Evolutionary conservation across 2,888 invertebrate genomes (phyloP).

Genomic region (Acronicta leporina): DNA sequence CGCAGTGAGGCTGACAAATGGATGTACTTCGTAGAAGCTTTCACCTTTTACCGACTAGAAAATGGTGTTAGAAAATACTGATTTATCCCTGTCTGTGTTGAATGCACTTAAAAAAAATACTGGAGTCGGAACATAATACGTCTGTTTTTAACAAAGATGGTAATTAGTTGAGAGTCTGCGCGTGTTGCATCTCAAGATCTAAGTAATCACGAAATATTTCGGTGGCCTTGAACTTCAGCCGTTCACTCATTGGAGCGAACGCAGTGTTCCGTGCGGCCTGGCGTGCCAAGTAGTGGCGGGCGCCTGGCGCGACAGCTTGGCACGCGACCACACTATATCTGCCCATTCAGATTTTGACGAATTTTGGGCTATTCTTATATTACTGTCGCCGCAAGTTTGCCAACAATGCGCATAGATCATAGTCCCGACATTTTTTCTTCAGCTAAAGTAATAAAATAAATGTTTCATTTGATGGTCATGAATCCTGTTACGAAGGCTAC

Average conservation of each 20-base stretch:
- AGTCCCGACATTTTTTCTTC: conserved; percentile 31
- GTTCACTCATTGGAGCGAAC: conserved; percentile 29
- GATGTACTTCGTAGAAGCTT: conserved; percentile 23
- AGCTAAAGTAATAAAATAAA: conserved; percentile 30
- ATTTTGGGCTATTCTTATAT: conserved; percentile 60
- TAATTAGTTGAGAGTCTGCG: conserved; percentile 11
- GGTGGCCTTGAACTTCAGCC: conserved; percentile 47
- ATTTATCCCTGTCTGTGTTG: conserved; percentile 24
- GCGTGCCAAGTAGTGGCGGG: conserved; percentile 42
- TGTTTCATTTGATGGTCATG: conserved; percentile 17
- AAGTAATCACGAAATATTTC: conserved; percentile 31
- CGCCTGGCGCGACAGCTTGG: conserved; percentile 58
- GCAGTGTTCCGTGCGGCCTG: conserved; percentile 34
- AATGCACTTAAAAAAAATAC: too few relatives aligned
- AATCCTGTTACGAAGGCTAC: not conserved
- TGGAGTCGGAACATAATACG: not conserved
- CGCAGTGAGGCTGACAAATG: conserved; percentile 9
- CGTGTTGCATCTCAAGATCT: conserved; percentile 15
- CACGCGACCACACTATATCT: conserved; percentile 55
- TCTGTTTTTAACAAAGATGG: not conserved
- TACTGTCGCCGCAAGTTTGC: conserved; percentile 58
- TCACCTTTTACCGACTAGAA: conserved; percentile 29
- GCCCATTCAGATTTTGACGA: conserved; percentile 60
- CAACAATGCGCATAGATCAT: conserved; percentile 53
- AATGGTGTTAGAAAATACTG: conserved; percentile 26